Evolutionary conservation across 2,888 invertebrate species (phyloP), one percentile per base, ranked within the genome.

Genomic region (Priocnemis perturbator): DNA sequence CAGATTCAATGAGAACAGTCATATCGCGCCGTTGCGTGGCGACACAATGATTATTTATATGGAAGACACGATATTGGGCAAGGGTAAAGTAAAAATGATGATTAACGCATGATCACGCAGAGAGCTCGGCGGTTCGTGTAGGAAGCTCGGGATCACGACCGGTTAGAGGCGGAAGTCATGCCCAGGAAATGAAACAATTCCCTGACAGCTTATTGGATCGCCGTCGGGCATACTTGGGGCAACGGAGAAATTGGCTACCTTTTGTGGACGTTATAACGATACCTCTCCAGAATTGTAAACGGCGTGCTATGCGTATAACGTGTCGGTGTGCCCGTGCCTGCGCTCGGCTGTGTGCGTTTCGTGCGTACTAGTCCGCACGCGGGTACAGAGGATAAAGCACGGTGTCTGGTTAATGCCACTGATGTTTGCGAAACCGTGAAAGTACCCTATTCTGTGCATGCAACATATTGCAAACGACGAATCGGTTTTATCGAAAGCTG

Each of bases 181-280:
- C 52, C 50, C 57, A 44, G 26, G 56, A 73, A 73, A 73, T 68
- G 74, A 79, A 76, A 79, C 79, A 78, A 79, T 78, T 71, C 71
- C 68, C 66, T 71, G 78, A 78, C 74, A 69, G 79, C 62, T 71
- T 60, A 56, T 23, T 52, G 64, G 63, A 61, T 66, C 58, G 58
- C 59, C 58, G 63, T 26, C 58, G 59, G 44, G n/a, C 26, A 57
- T 45, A 48, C 17, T 47, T 63, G 61, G 56, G 66, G 61, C 48
- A 55, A 64, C 30, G 21, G 65, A 69, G 69, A 64, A 65, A 76
- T 77, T 69, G 68, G 65, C 69, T 77, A 52, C 77, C 74, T 76
- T 76, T 68, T 74, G 67, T 61, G 67, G 77, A 71, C 15, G 71
- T 71, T 77, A 73, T 79, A 79, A 79, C 76, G 79, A 76, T 76